phyloP scores from a whole-genome alignment of 1,140 invertebrate genomes.

The Drosophila sproati region DNA sequence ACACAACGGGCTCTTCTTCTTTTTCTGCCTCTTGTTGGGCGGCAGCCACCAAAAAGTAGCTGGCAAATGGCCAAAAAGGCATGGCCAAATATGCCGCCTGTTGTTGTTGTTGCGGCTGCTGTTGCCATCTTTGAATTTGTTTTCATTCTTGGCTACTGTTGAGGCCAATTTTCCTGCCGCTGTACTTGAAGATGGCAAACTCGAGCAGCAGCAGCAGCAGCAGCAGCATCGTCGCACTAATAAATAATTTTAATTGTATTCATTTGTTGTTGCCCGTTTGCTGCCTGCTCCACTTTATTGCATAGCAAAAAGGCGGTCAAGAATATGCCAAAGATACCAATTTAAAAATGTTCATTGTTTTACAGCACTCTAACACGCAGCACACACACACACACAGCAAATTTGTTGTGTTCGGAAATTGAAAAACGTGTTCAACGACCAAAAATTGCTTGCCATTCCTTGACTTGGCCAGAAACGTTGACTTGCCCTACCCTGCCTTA shows the following conservation, averaged over 20 bases:
- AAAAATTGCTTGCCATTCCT: constrained; percentile 57
- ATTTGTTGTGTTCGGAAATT: constrained; percentile 25
- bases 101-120: constrained; percentile 19
- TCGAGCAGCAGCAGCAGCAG: constrained; percentile 15
- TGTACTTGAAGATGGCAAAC: constrained; percentile 44
- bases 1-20: constrained; percentile 50
- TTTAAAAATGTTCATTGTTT: constrained; percentile 53
- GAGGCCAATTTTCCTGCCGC: constrained; percentile 56
- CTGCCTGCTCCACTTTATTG: constrained; percentile 57
- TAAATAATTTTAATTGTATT: constrained; percentile 82
- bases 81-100: constrained; percentile 76
- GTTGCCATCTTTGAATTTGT: constrained; percentile 44
- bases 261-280: constrained; percentile 37
- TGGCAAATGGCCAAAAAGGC: constrained; percentile 78
- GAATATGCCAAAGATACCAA: constrained; percentile 37
- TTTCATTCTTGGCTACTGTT: constrained; percentile 52
- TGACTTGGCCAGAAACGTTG: constrained; percentile 27
- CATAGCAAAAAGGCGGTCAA: constrained; percentile 52
- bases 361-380: constrained; percentile 1
- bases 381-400: background rate
- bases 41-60: constrained; percentile 53
- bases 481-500: no score
- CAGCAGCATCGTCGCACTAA: constrained; percentile 52
- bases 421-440: constrained; percentile 74
- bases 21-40: constrained; percentile 44